Conservation (phyloP, 2,888 invertebrate genomes). For the Arenicola marina region DNA sequence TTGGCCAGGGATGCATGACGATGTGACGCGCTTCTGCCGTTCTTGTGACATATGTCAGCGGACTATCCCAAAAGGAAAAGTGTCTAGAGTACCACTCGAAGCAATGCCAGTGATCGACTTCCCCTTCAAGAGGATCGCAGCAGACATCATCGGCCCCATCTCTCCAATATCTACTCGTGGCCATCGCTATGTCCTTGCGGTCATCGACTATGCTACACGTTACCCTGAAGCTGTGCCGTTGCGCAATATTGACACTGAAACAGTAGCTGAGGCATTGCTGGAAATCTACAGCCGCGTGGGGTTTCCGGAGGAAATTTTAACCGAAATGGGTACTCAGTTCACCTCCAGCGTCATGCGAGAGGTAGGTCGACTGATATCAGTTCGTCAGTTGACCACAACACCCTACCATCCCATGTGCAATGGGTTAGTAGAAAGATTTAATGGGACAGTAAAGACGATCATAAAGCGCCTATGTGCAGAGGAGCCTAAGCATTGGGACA, state of each 20-base stretch:
- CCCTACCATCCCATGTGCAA: constrained; percentile 30
- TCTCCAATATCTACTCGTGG: constrained; percentile 22
- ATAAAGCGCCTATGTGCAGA: constrained; percentile 18
- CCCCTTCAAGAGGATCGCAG: constrained; percentile 14
- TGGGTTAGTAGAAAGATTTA: constrained; percentile 29
- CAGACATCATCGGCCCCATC: constrained; percentile 18
- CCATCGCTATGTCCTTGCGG: constrained; percentile 28
- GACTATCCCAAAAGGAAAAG: constrained; percentile 4
- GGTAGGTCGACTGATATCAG: constrained; percentile 21
- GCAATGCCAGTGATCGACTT: constrained; percentile 7
- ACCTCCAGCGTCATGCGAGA: constrained; percentile 28
- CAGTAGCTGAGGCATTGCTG: constrained; percentile 33
- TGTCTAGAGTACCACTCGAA: constrained; percentile 7
- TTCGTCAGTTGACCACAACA: constrained; percentile 21
- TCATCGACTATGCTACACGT: constrained; percentile 29
- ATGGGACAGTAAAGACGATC: constrained; percentile 30
- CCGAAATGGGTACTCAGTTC: constrained; percentile 35
- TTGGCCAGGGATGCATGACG: constrained; percentile 4
- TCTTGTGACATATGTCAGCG: constrained; percentile 15
- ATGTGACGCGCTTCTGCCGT: not conserved
- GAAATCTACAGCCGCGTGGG: constrained; percentile 28
- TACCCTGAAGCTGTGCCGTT: constrained; percentile 16
- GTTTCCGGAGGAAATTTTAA: constrained; percentile 30
- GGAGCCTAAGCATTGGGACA: constrained; percentile 33
- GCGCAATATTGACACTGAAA: constrained; percentile 11